Conservation (phyloP, 2,113 vertebrate genomes). For the Platycercus adscitus region DNA sequence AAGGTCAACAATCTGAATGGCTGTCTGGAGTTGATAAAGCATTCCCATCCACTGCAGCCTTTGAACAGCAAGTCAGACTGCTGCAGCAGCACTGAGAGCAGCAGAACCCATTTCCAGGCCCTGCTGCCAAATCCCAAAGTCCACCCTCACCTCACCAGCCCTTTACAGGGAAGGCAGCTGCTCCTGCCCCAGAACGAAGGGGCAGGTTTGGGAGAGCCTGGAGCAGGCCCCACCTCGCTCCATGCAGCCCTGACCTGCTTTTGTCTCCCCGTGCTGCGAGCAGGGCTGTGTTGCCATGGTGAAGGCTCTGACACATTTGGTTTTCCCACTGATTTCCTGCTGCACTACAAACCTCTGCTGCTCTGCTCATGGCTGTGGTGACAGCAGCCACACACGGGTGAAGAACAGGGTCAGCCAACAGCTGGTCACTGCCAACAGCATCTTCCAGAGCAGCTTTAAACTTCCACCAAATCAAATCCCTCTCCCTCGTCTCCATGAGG, state of each 20-base stretch:
- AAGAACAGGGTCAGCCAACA: accelerated
- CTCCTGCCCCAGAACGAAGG: not conserved
- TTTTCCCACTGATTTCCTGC: slow-evolving; percentile 44
- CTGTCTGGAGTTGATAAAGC: not conserved
- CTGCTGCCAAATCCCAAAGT: accelerated
- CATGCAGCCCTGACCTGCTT: not conserved
- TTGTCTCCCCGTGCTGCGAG: not conserved
- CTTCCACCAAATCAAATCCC: not conserved
- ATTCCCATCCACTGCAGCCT: not conserved
- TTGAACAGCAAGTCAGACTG: not conserved
- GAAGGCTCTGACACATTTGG: slow-evolving; percentile 19
- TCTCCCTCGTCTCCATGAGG: not conserved
- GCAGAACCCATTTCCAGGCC: not conserved
- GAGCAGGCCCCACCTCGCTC: not conserved
- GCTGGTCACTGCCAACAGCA: not conserved
- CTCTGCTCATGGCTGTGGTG: not conserved
- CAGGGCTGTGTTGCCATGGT: slow-evolving; percentile 23
- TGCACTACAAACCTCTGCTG: not conserved
- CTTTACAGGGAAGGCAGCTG: not conserved
- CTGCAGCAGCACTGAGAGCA: not conserved
- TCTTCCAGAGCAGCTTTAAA: not conserved
- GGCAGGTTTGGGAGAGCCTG: not conserved
- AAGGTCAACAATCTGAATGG: not conserved
- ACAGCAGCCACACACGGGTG: not conserved
- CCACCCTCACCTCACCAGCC: accelerated